Conservation (phyloP, 2,797 vertebrate species). For the Pteronotus mesoamericanus region DNA sequence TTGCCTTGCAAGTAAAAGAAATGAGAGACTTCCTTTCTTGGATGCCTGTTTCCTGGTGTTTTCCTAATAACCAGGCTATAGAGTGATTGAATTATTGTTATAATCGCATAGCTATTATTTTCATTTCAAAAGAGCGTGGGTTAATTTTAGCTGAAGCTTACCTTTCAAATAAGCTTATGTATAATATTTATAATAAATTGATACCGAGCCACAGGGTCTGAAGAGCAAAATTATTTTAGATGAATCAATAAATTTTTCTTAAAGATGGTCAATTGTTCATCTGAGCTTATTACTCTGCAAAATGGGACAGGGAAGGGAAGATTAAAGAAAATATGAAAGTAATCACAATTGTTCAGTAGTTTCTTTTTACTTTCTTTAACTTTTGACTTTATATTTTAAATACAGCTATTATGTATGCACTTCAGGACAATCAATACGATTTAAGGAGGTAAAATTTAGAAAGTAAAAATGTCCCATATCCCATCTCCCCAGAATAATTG, state of each 20-base stretch:
- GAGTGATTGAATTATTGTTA: slow-evolving; percentile 35
- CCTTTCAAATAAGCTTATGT: slow-evolving; percentile 27
- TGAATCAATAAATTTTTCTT: neutral
- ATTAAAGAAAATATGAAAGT: neutral
- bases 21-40: slow-evolving; percentile 52
- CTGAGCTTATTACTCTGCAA: neutral
- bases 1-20: slow-evolving; percentile 60
- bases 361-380: neutral
- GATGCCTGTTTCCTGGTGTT: slow-evolving; percentile 31
- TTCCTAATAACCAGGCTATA: slow-evolving; percentile 47
- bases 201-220: neutral
- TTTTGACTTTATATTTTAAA: slow-evolving; percentile 28
- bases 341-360: neutral
- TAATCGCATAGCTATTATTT: slow-evolving; percentile 24
- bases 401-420: neutral
- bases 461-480: neutral
- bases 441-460: neutral
- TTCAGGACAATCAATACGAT: neutral
- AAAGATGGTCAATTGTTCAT: neutral
- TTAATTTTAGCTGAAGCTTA: slow-evolving; percentile 38
- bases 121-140: slow-evolving; percentile 26
- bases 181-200: slow-evolving; percentile 6
- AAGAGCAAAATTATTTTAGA: slow-evolving; percentile 18
- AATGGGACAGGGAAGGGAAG: neutral
- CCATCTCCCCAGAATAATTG: neutral